A percentile compares a stretch with the other conserved stretches of the same genome.
These are phyloP conservation scores for Austrolebias charrua DNA, from an alignment of 2,797 vertebrate species.

Conservation along the genomic window DNA sequence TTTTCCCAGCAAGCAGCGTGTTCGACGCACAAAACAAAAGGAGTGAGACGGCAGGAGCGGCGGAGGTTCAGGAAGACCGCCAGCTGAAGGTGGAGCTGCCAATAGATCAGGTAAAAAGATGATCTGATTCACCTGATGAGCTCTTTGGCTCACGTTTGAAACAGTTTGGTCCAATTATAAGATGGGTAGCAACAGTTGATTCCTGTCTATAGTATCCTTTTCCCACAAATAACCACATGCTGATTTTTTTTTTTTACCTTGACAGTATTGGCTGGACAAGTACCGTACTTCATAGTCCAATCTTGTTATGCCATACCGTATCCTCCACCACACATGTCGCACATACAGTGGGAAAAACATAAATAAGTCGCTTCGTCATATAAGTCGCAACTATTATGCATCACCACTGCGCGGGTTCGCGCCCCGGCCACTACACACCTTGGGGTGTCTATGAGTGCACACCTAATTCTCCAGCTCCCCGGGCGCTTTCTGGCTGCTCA, in stretches of 20 bases:
- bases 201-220: background rate
- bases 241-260: constrained; percentile 16
- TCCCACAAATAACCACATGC: background rate
- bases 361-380: too few relatives aligned
- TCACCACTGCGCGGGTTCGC: too few relatives aligned
- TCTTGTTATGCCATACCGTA: background rate
- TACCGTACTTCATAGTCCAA: background rate
- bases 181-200: constrained; percentile 26
- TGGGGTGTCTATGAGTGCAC: too few relatives aligned
- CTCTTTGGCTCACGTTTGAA: constrained; percentile 24
- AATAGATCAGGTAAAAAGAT: constrained; percentile 68
- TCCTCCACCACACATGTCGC: too few relatives aligned
- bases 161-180: constrained; percentile 14
- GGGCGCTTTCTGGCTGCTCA: too few relatives aligned
- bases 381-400: too few relatives aligned
- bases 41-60: constrained; percentile 67
- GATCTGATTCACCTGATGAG: constrained; percentile 12
- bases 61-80: constrained; percentile 71
- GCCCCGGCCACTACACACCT: too few relatives aligned
- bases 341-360: too few relatives aligned
- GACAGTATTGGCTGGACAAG: constrained; percentile 5
- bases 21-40: constrained; percentile 73
- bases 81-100: constrained; percentile 72
- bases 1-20: constrained; percentile 75
- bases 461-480: too few relatives aligned